Evolutionary conservation across 2,888 invertebrate species (phyloP), one percentile per base, ranked within the genome.

Genomic region (Idaea aversata): DNA sequence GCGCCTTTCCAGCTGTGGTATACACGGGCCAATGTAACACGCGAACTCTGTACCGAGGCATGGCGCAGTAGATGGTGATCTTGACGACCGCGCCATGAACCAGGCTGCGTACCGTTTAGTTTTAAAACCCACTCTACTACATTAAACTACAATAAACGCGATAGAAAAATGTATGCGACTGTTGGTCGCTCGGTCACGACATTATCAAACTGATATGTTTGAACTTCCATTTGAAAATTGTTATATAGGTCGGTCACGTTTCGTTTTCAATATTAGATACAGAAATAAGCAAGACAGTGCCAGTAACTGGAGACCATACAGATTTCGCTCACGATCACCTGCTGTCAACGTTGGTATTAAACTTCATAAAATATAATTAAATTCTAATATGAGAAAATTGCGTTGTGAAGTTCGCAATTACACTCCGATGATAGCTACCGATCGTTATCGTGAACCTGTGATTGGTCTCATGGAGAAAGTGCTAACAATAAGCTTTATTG

Each of bases 1-100:
- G n/a, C 96, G 95, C 82, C 95, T 95, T 75, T 94, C 90, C 86
- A 94, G 93, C n/a, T n/a, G n/a, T 74, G 95, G 95, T 86, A 98
- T 96, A 94, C 98, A 98, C 85, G 94, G 94, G 73, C 94, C 93
- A 84, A 95, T 94, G 93, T 96, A 95, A 90, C 97, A 97, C 76
- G 94, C 94, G 91, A 96, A 96, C 88, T 97, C 94, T 72, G 94
- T 93, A 67, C 94, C 91, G 78, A 87, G 90, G 89, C 96, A 96
- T 77, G 86, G 79, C 25, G 79, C 75, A 59, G 70, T 75, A 69
- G 81, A 75, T 58, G 88, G 83, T n/a, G 87, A 85, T 65, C 88
- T 83, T 70, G 87, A 84, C 34, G 87, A 83, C 71, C 87, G 83
- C 81, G 78, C 78, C 83, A 83, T 81, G 80, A 77, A 83, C 89